Evolutionary conservation across 2,113 vertebrate species (phyloP), one percentile per base, ranked within the genome.

Genomic region (Coregonus clupeaformis): DNA sequence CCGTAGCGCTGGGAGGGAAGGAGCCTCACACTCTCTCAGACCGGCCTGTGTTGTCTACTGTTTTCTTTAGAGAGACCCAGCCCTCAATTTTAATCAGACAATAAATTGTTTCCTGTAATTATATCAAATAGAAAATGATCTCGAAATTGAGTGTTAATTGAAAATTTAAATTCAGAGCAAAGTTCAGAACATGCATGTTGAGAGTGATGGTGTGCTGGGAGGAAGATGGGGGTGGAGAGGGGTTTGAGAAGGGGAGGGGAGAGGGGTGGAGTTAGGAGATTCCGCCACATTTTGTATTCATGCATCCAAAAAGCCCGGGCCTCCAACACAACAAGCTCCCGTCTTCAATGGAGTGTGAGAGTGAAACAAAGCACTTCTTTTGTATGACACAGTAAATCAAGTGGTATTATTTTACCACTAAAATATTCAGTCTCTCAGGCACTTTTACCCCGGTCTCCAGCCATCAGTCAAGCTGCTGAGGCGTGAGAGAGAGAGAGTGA

Each of bases 401-500:
- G 95, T 95, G 95, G 95, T 96, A 96, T 97, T 97, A 97, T 98
- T 98, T 93, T 93, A 93, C 91, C 89, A 85, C 96, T 96, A 95
- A 97, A 97, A 96, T 97, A 96, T 95, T 96, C 96, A 96, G 95
- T 94, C 96, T 98, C 95, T 93, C 93, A 95, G 96, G 96, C 95
- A 95, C 95, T 97, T 95, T 96, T 95, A 95, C 95, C 94, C 91
- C 91, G 93, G 94, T 96, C 95, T 96, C 95, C 94, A 91, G 88
- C 92, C 91, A 93, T 93, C 92, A 92, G 94, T 93, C 96, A 97
- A 97, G 96, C 95, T 95, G 95, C 95, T 96, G 96, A 96, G 96
- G 95, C 95, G 94, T 97, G 95, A 92, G 91, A 92, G 93, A 91
- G 92, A 94, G 73, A 77, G 93, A 91, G 93, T 93, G 36, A 27